Base-by-base conservation (phyloP, 1,140 invertebrate genomes). In the Limonius californicus region DNA sequence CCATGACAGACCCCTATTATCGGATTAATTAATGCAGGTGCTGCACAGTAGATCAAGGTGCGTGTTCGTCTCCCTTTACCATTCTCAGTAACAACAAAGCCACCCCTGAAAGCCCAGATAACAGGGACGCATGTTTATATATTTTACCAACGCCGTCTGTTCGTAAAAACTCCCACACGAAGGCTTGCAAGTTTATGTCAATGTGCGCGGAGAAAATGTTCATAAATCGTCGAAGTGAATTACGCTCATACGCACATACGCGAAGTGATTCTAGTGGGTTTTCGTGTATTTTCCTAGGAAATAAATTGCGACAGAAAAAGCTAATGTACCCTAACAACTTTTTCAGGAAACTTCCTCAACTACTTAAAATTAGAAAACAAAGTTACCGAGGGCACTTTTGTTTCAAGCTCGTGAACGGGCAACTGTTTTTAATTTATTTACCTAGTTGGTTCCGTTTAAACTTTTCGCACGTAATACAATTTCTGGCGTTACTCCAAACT, bases 1-100 rank as follows among this genome's bases (percentile, higher is more conserved):
- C 63, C 58, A 53, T 64, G 63, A 64, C 63, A 64, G 54, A 45
- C 21, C 27, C 63, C 63, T 61, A 64, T 64, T 64, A 64, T 64
- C 63, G 42, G 59, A 59, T 61, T 64, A 64, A 64, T 64, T 64
- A 64, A 64, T 64, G 63, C 63, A 64, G 56, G 63, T 64, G 56
- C 56, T 32, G 15, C 11, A 57, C 18, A 35, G 56, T 32, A 57
- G 16, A 55, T 50, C 16, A 50, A 50, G 45, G 45, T 50, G 45
- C 45, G 45, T 50, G 45, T 50, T 19, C 16, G 3, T 6, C 3
- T 50, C 16, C 45, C 45, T 18, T 45, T 45, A 4, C 23, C 3
- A 27, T 27, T 27, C 23, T n/a, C n/a, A n/a, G n/a, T n/a, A n/a
- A n/a, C n/a, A n/a, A n/a, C n/a, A n/a, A n/a, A n/a, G n/a, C n/a